Conservation (phyloP, 2,797 vertebrate genomes). For the Sardinella longiceps region DNA sequence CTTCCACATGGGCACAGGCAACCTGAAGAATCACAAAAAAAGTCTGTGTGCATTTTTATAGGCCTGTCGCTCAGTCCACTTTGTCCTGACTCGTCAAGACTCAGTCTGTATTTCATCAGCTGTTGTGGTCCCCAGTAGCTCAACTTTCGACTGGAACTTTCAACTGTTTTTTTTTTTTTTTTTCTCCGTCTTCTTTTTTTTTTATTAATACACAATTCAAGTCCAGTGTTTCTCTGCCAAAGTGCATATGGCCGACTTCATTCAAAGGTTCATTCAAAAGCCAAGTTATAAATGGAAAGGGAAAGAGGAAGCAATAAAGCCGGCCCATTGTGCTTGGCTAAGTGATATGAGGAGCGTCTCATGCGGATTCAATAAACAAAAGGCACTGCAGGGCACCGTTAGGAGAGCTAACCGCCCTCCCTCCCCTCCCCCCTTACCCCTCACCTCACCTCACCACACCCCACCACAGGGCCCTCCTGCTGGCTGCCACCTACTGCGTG, state of each 20-base stretch:
- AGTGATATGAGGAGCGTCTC: background rate
- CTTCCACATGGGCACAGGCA: constrained; percentile 23
- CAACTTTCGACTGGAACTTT: background rate
- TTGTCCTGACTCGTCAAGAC: background rate
- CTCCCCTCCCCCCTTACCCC: background rate
- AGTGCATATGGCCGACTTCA: background rate
- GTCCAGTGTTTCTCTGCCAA: background rate
- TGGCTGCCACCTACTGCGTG: background rate
- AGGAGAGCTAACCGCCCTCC: background rate
- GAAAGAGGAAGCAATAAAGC: background rate
- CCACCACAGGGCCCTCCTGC: background rate
- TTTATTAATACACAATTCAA: background rate
- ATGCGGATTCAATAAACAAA: constrained; percentile 13
- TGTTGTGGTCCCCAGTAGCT: background rate
- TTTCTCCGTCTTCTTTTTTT: no score
- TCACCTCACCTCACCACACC: background rate
- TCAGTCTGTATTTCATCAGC: constrained; percentile 9
- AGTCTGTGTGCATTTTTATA: background rate
- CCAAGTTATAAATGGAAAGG: constrained; percentile 14
- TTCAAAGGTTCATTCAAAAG: background rate
- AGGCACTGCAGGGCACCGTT: background rate
- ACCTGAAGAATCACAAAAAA: constrained; percentile 30
- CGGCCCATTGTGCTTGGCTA: background rate
- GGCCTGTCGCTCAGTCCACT: background rate
- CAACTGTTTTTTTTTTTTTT: no score